These are phyloP conservation scores for Drosophila pruinosa DNA, from an alignment of 1,140 invertebrate species.

Conservation along the genomic window DNA sequence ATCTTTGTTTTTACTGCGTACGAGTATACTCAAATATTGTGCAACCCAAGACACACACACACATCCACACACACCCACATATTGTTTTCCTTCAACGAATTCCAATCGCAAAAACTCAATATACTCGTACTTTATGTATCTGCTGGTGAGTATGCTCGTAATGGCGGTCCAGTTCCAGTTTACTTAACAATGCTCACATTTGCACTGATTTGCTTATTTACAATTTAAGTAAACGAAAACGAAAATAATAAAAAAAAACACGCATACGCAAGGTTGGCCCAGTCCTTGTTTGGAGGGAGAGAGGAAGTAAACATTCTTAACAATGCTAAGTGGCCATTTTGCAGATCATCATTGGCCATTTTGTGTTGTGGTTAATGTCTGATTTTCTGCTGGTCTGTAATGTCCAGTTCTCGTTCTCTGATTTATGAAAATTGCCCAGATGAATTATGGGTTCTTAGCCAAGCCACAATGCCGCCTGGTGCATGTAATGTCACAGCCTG, in stretches of 20 bases:
- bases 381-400: not conserved
- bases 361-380: not conserved
- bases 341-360: slow-evolving; percentile 3
- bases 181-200: not conserved
- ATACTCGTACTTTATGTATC: slow-evolving; percentile 1
- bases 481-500: not conserved
- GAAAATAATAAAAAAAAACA: slow-evolving; percentile 17
- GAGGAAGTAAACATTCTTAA: not conserved
- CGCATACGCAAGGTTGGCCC: slow-evolving; percentile 29
- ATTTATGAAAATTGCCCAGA: slow-evolving; percentile 19
- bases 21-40: slow-evolving; percentile 23
- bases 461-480: not conserved
- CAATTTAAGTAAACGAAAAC: slow-evolving; percentile 15
- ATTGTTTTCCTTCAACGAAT: not conserved
- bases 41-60: not conserved
- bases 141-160: not conserved
- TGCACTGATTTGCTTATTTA: not conserved
- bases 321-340: not conserved
- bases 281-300: too few species aligned
- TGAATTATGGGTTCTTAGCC: slow-evolving; percentile 20
- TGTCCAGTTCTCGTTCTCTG: not conserved
- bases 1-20: not conserved
- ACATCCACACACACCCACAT: not conserved
- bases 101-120: slow-evolving; percentile 5
- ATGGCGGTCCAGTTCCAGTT: not conserved